Evolutionary conservation across 2,113 vertebrate species (phyloP).

Genomic region (Atractosteus spatula): DNA sequence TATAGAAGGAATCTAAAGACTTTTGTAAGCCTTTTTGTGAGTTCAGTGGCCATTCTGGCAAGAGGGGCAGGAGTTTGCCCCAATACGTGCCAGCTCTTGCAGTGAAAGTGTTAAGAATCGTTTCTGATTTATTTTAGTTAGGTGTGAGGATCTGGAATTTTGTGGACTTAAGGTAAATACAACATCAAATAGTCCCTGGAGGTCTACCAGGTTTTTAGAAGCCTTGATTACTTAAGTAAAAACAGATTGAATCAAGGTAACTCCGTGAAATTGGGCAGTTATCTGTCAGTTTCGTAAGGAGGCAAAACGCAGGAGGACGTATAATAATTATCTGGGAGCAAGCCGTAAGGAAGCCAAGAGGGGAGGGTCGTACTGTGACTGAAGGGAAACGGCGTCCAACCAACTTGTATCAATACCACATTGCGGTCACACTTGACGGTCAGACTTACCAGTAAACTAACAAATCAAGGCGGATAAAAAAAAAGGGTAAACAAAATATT

Average conservation of each 20-base stretch:
- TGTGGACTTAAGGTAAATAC: slow-evolving; percentile 32
- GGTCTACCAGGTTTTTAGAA: slow-evolving; percentile 21
- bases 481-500: too few relatives aligned
- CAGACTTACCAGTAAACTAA: not conserved
- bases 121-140: slow-evolving; percentile 44
- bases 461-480: not conserved
- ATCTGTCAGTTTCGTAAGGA: slow-evolving; percentile 3
- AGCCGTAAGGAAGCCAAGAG: too few relatives aligned
- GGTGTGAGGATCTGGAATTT: slow-evolving; percentile 35
- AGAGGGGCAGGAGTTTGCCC: not conserved
- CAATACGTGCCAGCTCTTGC: slow-evolving; percentile 9
- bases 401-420: not conserved
- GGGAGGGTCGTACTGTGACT: too few relatives aligned
- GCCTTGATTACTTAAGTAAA: slow-evolving; percentile 32
- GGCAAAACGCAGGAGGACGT: slow-evolving; percentile 2
- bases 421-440: not conserved
- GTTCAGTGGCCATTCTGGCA: not conserved
- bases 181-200: slow-evolving; percentile 30
- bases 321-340: too few relatives aligned
- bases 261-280: slow-evolving; percentile 18
- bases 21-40: slow-evolving; percentile 1
- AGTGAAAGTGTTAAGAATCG: slow-evolving; percentile 31
- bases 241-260: slow-evolving; percentile 30
- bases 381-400: too few relatives aligned
- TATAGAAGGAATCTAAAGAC: slow-evolving; percentile 1